phyloP scores from a whole-genome alignment of 2,797 vertebrate species.

The Megalops cyprinoides region DNA sequence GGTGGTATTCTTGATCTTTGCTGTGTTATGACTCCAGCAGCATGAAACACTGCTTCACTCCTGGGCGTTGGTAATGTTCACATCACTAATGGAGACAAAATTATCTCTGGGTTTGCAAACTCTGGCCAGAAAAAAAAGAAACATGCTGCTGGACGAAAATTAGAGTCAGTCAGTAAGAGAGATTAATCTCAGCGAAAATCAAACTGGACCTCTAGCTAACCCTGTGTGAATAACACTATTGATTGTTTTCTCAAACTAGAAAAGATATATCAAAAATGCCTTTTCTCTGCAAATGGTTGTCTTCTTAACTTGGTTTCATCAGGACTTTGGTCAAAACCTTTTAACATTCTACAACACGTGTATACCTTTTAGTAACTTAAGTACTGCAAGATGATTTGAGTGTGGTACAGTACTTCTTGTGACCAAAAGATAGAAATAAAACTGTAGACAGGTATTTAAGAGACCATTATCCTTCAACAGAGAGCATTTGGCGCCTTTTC shows the following conservation, averaged over 20 bases:
- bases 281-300: not conserved
- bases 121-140: too few relatives aligned
- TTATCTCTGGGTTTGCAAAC: too few relatives aligned
- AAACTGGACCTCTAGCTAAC: not conserved
- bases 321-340: not conserved
- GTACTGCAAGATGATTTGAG: too few relatives aligned
- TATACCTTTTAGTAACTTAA: not conserved
- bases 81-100: too few relatives aligned
- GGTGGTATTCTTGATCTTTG: too few relatives aligned
- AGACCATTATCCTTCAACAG: slow-evolving; percentile 58
- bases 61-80: too few relatives aligned
- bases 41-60: not conserved
- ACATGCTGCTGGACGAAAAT: too few relatives aligned
- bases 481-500: slow-evolving; percentile 62
- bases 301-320: not conserved
- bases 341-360: not conserved
- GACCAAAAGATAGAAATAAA: slow-evolving; percentile 9
- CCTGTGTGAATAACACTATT: not conserved
- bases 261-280: not conserved
- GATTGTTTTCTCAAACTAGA: not conserved
- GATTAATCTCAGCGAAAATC: not conserved
- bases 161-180: not conserved
- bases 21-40: not conserved
- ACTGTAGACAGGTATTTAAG: slow-evolving; percentile 54
- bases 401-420: not conserved